Evolutionary conservation across 2,113 vertebrate species (phyloP), one percentile per base, ranked within the genome.

Genomic region (Dermatemys mawii): DNA sequence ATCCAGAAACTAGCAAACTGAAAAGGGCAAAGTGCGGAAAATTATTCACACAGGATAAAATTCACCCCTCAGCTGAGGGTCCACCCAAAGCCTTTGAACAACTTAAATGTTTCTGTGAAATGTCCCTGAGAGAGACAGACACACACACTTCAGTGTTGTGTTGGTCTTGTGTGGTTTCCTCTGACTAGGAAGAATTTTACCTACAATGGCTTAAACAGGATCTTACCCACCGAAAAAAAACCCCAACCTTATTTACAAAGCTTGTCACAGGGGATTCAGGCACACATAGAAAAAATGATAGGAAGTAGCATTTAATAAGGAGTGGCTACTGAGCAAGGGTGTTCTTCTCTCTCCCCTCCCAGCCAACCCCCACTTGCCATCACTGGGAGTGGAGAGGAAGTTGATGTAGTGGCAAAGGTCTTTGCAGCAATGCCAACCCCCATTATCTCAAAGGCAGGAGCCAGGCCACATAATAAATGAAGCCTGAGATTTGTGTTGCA

Each of bases 31-130:
- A 88, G 51, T 11, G 46, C 73, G n/a, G 49, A 50, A 19, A 55
- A 80, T 16, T 46, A 41, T 51, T 27, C 19, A 29, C 27, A 6
- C 3, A 8, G 14, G 16, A 17, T 35, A 78, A 41, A 29, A 41
- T 16, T 49, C 85, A 57, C n/a, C 48, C 4, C 9, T 19, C 44
- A n/a, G 41, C 24, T 63, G 54, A 78, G 60, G 41, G 32, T 67
- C 2, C 2, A 67, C 19, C 81, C 35, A 76, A 48, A 76, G 29
- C 46, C 9, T 24, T 5, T 19, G 16, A 0, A 0, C 32, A 50
- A 3, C 2, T 0, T 29, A 60, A 79, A 12, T 35, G 46, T n/a
- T 50, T 51, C 41, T 32, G 19, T 4, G 26, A 38, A 41, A 50
- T 29, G 54, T 17, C 29, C 8, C 6, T 2, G 29, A 85, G 11